Percentiles rank a stretch among this genome's conserved stretches.
Evolutionary conservation across 2,113 vertebrate genomes (phyloP).

Genomic region (Acanthochromis polyacanthus): DNA sequence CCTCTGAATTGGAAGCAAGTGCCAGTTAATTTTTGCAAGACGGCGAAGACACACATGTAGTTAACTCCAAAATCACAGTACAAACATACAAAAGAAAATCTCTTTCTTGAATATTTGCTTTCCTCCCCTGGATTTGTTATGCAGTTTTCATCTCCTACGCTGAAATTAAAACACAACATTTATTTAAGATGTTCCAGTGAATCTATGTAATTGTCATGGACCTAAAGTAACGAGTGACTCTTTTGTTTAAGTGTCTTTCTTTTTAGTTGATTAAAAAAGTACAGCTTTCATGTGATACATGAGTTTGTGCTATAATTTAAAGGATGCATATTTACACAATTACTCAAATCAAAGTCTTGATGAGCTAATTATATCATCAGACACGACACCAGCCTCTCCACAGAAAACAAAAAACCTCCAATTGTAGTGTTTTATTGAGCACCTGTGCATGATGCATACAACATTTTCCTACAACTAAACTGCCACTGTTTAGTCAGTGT

Average conservation of each 20-base stretch:
- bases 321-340: constrained; percentile 22
- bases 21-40: not conserved
- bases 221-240: too few relatives aligned
- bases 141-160: not conserved
- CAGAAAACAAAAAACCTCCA: too few relatives aligned
- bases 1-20: not conserved
- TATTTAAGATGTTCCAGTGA: not conserved
- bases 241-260: not conserved
- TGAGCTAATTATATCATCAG: not conserved
- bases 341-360: constrained; percentile 9
- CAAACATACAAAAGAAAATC: not conserved
- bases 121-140: not conserved
- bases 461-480: not conserved
- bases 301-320: not conserved
- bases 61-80: not conserved
- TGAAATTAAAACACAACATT: not conserved
- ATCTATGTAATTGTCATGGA: not conserved
- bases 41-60: not conserved
- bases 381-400: not conserved
- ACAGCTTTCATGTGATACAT: constrained; percentile 14
- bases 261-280: not conserved
- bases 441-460: too few relatives aligned
- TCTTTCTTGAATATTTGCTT: too few relatives aligned
- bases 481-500: not conserved
- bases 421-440: too few relatives aligned